Evolutionary conservation across 2,113 vertebrate genomes (phyloP).

Genomic region (Lycocorax pyrrhopterus): DNA sequence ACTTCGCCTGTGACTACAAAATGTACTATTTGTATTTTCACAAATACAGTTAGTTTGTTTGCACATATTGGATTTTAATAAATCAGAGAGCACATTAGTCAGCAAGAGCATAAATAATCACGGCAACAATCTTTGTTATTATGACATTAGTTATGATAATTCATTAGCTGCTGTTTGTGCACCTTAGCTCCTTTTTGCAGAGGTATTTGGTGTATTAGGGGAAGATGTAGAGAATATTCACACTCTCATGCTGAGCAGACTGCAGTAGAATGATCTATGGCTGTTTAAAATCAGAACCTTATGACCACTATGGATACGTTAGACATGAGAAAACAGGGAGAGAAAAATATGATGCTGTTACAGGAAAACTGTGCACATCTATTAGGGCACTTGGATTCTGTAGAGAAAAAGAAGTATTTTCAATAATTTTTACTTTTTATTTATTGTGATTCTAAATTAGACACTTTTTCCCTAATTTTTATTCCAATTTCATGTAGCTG

Average conservation of each 20-base stretch:
- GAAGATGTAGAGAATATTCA: background rate
- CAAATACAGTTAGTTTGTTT: conserved; percentile 14
- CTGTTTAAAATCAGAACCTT: background rate
- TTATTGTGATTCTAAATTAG: background rate
- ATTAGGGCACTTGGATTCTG: background rate
- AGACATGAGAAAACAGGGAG: background rate
- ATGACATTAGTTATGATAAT: conserved; percentile 50
- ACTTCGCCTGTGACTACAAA: background rate
- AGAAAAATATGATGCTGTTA: background rate
- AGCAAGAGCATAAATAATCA: conserved; percentile 30
- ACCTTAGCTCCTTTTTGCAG: background rate
- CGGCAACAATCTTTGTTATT: conserved; percentile 30
- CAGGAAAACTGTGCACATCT: background rate
- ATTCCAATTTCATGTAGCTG: background rate
- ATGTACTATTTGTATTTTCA: conserved; percentile 10
- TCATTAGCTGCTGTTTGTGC: conserved; percentile 14
- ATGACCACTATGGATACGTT: background rate
- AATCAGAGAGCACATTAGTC: conserved; percentile 29
- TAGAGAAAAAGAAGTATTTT: background rate
- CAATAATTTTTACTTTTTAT: background rate
- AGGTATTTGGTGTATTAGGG: background rate
- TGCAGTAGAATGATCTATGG: background rate
- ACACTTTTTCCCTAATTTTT: background rate
- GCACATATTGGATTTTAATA: conserved; percentile 11
- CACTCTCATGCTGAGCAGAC: background rate